A percentile compares a stretch with the other conserved stretches of the same genome.
These are phyloP conservation scores for Sardina pilchardus DNA, from an alignment of 2,113 vertebrate genomes.

Conservation along the genomic window DNA sequence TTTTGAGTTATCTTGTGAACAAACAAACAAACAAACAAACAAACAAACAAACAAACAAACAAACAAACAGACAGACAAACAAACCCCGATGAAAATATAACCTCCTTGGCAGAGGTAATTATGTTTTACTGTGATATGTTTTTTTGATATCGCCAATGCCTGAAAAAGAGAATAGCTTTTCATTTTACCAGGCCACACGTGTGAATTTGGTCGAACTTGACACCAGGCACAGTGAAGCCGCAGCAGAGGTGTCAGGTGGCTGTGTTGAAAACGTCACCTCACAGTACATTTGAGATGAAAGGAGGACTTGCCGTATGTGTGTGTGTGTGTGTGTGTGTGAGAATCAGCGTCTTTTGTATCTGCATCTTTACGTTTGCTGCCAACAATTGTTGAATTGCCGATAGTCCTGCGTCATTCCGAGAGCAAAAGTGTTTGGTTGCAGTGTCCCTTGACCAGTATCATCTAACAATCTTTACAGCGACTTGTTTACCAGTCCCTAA, in stretches of 20 bases:
- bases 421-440: neutral
- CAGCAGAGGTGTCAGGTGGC: slow-evolving; percentile 30
- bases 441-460: neutral
- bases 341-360: neutral
- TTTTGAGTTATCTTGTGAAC: no score
- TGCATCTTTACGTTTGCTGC: neutral
- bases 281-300: neutral
- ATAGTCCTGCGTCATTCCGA: neutral
- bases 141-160: no score
- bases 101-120: no score
- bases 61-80: no score
- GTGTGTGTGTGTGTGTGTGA: neutral
- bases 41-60: no score
- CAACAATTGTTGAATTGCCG: neutral
- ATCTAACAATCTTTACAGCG: neutral
- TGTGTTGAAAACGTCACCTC: neutral
- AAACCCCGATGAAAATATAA: no score
- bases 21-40: no score
- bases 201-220: neutral
- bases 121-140: no score
- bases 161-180: neutral
- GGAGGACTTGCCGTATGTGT: neutral
- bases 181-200: neutral
- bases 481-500: neutral
- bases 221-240: neutral